Conservation (phyloP, 2,113 vertebrate species). For the Chinchilla lanigera region DNA sequence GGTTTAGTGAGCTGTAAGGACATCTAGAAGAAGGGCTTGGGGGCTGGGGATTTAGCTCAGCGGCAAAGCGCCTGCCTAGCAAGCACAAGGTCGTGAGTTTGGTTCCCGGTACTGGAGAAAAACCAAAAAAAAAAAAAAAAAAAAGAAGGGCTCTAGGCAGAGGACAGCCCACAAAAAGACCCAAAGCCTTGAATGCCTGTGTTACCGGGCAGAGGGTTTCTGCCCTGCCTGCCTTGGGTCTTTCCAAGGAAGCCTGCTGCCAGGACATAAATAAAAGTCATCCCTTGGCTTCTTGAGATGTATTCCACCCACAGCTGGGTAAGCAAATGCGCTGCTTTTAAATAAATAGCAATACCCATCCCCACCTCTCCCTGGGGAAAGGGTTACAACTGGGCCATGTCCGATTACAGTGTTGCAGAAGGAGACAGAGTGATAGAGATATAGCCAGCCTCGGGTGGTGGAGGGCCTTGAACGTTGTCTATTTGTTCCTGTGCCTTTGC, state of each 20-base stretch:
- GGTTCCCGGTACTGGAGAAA: no score
- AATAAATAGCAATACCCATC: not conserved
- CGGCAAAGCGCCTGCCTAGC: no score
- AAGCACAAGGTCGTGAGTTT: no score
- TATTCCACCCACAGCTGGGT: not conserved
- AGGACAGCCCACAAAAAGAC: not conserved
- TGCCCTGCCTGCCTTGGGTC: not conserved
- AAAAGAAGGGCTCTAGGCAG: not conserved
- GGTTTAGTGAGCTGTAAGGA: not conserved
- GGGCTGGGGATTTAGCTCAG: no score
- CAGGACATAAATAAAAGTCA: not conserved
- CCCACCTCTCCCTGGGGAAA: no score
- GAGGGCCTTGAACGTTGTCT: not conserved
- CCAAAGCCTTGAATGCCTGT: not conserved
- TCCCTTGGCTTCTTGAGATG: not conserved
- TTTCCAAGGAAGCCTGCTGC: not conserved
- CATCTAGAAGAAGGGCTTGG: not conserved
- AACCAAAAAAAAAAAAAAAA: no score
- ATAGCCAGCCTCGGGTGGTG: no score
- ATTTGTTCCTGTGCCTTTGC: constrained; percentile 8
- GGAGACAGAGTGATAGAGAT: not conserved
- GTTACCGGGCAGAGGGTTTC: not conserved
- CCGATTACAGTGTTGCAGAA: not conserved
- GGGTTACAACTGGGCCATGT: not conserved
- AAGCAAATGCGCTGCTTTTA: not conserved